phyloP scores from a whole-genome alignment of 2,113 vertebrate species.

The Vulpes vulpes region DNA sequence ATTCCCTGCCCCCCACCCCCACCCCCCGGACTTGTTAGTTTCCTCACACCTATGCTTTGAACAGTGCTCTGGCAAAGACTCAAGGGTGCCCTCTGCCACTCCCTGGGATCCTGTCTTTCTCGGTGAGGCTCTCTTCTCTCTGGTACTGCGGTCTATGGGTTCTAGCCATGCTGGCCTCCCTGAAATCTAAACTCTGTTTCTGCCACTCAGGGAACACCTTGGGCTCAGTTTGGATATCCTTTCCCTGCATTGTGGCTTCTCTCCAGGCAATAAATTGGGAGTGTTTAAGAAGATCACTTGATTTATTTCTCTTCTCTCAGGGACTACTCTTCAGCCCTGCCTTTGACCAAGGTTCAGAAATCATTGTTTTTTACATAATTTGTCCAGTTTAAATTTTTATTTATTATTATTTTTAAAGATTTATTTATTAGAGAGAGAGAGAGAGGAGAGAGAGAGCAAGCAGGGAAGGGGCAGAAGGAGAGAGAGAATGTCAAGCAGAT shows the following conservation, averaged over 20 bases:
- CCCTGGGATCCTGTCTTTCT: background rate
- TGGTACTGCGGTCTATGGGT: background rate
- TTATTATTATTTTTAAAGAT: background rate
- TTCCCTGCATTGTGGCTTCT: too few relatives aligned
- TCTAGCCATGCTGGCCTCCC: too few relatives aligned
- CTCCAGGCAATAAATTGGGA: background rate
- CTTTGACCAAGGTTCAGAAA: background rate
- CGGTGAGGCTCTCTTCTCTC: background rate
- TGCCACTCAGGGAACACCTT: background rate
- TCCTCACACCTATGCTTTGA: background rate
- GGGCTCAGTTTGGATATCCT: background rate
- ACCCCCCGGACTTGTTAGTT: background rate
- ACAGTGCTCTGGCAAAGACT: background rate
- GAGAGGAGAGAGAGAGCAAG: background rate
- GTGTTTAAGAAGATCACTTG: background rate
- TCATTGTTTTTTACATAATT: background rate
- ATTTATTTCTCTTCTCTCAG: background rate
- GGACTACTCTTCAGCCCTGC: background rate
- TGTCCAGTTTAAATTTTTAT: background rate
- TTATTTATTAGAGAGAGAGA: background rate
- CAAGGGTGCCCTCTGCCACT: fast-evolving
- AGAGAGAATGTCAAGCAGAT: background rate
- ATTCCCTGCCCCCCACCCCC: background rate
- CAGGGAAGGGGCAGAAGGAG: background rate
- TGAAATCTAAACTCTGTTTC: background rate